Percentiles rank a stretch among this genome's conserved stretches.
Evolutionary conservation across 1,140 invertebrate species (phyloP).

Genomic region (Drosophila miranda): DNA sequence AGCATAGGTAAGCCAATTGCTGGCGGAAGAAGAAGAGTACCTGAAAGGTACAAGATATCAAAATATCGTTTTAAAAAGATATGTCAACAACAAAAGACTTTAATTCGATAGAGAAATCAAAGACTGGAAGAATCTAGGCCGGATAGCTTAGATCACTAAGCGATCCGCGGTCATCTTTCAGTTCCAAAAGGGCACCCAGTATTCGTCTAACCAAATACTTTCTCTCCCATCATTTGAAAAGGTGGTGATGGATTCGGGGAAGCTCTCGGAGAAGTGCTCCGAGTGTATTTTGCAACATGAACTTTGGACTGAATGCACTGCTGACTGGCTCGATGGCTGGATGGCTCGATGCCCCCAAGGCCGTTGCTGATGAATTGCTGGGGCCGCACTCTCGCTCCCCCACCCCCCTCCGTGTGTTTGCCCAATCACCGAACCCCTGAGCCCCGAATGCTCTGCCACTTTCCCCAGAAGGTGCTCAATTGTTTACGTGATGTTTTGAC

Average conservation of each 20-base stretch:
- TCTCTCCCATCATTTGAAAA: no score
- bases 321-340: constrained; percentile 31
- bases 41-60: neutral
- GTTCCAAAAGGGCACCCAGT: neutral
- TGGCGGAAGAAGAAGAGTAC: neutral
- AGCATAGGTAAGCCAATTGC: neutral
- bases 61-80: no score
- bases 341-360: constrained; percentile 54
- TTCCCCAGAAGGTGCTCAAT: constrained; percentile 64
- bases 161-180: neutral
- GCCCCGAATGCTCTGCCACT: constrained; percentile 10
- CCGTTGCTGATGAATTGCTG: constrained; percentile 68
- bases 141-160: no score
- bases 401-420: constrained; percentile 10
- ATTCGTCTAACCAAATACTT: neutral
- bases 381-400: constrained; percentile 18
- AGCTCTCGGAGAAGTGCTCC: neutral
- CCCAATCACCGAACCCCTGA: constrained; percentile 30
- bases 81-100: no score
- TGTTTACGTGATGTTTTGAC: constrained; percentile 76
- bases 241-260: neutral
- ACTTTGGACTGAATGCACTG: constrained; percentile 51
- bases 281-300: constrained; percentile 67
- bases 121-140: no score
- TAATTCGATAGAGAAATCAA: no score